Evolutionary conservation across 2,797 vertebrate species (phyloP).

Genomic region (Poeciliopsis presidionis): DNA sequence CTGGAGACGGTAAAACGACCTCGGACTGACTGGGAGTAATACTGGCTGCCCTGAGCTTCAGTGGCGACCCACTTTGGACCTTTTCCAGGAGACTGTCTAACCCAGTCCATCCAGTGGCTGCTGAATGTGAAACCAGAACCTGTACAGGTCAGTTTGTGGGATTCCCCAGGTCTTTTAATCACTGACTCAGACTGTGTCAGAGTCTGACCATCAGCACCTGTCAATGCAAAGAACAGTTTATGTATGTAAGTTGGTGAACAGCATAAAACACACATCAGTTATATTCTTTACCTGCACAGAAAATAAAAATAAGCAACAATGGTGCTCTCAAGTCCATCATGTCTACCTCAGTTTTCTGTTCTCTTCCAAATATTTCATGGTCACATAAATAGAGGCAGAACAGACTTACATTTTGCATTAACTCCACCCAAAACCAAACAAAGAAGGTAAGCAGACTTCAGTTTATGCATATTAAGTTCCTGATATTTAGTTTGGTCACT

Average conservation of each 20-base stretch:
- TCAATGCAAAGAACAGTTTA: background rate
- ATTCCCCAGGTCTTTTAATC: constrained; percentile 30
- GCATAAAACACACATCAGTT: too few relatives aligned
- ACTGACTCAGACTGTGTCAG: constrained; percentile 55
- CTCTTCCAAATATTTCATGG: accelerated
- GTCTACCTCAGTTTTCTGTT: background rate
- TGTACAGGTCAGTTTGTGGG: constrained; percentile 51
- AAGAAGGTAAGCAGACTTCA: too few relatives aligned
- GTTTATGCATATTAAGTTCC: too few relatives aligned
- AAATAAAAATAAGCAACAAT: accelerated
- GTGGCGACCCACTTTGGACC: constrained; percentile 12
- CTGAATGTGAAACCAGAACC: too few relatives aligned
- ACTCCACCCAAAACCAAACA: background rate
- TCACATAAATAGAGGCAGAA: accelerated
- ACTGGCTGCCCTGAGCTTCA: background rate
- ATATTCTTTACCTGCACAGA: constrained; percentile 4
- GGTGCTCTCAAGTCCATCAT: accelerated
- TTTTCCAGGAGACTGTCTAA: background rate
- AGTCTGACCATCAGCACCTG: constrained; percentile 40
- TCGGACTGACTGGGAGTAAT: background rate
- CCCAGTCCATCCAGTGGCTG: too few relatives aligned
- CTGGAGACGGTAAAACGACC: too few relatives aligned
- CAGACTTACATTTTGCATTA: background rate
- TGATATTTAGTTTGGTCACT: background rate
- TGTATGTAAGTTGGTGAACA: too few relatives aligned